Evolutionary conservation across 2,888 invertebrate species (phyloP), one percentile per base, ranked within the genome.

Genomic region (Hypomecis atomaria): DNA sequence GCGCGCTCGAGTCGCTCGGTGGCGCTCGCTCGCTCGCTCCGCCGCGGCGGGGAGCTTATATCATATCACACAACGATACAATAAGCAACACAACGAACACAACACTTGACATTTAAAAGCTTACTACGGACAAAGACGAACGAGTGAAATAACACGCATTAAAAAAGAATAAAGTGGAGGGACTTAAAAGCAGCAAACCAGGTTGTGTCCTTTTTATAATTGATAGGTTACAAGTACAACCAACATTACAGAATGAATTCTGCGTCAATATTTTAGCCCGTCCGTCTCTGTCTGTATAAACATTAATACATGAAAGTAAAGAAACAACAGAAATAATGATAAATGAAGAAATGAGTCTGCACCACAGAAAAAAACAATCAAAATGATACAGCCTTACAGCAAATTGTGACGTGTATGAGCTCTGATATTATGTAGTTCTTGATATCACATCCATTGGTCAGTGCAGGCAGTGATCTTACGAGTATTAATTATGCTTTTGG

Each of bases 41-140:
- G 86, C 0, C 92, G 84, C 52, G 90, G 88, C 0, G 92, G 88
- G 43, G 86, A 77, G 71, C 89, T 89, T 70, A 47, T 63, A 74
- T 69, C 65, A 75, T 60, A 71, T 59, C 70, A 49, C 67, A 67
- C 56, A 73, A 56, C 40, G 62, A 48, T 64, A 66, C 54, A 73
- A 71, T 42, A 65, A 60, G 55, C 59, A 69, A 34, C 52, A 44
- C 54, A 34, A 66, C 8, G 49, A 55, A 60, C 34, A 65, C 37
- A 58, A 33, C 23, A 50, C 34, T 23, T 37, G 36, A 59, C 23
- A 23, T 23, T 23, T 2, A 2, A 23, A 23, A 23, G 23, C 23
- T 23, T 23, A 2, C 23, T 23, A 44, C 5, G 4, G 1, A 44
- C 11, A 44, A 44, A 6, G 13, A 44, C n/a, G 11, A n/a, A 11